A percentile compares a stretch with the other conserved stretches of the same genome.
These are phyloP conservation scores for Melanchra persicariae DNA, from an alignment of 2,888 invertebrate genomes.

Conservation along the genomic window DNA sequence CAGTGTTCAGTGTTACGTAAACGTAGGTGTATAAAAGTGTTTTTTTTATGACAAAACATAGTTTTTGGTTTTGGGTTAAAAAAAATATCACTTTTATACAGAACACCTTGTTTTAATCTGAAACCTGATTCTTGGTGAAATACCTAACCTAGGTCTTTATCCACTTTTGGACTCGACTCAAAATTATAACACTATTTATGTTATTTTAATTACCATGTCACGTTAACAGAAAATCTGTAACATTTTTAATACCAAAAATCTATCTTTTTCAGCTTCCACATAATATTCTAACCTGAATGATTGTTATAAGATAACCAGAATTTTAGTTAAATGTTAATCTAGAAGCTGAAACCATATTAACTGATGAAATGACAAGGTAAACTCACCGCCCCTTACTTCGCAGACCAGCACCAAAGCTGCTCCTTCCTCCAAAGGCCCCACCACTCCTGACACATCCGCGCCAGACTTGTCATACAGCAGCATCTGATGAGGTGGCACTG, in stretches of 20 bases:
- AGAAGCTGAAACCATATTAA: not conserved
- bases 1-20: conserved; percentile 27
- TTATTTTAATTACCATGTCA: not conserved
- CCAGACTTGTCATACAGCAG: conserved; percentile 96
- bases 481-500: conserved; percentile 97
- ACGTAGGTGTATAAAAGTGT: not conserved
- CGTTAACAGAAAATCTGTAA: not conserved
- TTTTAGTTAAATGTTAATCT: not conserved
- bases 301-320: too few relatives aligned
- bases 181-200: not conserved
- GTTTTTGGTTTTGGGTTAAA: too few relatives aligned
- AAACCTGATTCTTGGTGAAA: too few relatives aligned
- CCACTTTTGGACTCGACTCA: not conserved
- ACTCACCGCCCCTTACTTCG: conserved; percentile 96
- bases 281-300: not conserved
- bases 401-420: conserved; percentile 95
- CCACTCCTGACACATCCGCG: conserved; percentile 94
- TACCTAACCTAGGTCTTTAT: not conserved
- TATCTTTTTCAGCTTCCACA: not conserved
- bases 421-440: conserved; percentile 96
- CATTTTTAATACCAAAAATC: not conserved
- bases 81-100: too few relatives aligned
- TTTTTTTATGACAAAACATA: conserved; percentile 1
- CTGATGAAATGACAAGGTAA: not conserved
- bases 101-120: not conserved